A percentile compares a stretch with the other conserved stretches of the same genome.
These are phyloP conservation scores for Sclerodermus sp. DNA, from an alignment of 2,888 invertebrate genomes.

Conservation along the genomic window DNA sequence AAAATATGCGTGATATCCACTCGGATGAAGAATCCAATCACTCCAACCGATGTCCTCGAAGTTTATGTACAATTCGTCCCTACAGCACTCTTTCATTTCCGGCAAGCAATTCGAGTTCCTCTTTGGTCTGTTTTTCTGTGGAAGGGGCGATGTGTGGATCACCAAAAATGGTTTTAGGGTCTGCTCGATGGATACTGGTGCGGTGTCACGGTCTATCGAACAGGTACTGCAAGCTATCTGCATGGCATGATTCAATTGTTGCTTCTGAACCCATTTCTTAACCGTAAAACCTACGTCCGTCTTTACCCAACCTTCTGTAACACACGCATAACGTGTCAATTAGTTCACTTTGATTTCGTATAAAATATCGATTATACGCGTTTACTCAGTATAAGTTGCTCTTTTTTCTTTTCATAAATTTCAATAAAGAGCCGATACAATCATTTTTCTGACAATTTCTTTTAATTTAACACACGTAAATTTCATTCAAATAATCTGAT, in stretches of 20 bases:
- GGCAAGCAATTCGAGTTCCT: slow-evolving; percentile 72
- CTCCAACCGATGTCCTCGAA: slow-evolving; percentile 87
- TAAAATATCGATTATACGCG: no score
- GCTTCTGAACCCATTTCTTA: slow-evolving; percentile 73
- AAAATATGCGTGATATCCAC: slow-evolving; percentile 84
- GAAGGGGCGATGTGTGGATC: slow-evolving; percentile 74
- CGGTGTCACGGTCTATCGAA: slow-evolving; percentile 63
- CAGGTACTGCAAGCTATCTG: slow-evolving; percentile 80
- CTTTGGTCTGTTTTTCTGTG: slow-evolving; percentile 65
- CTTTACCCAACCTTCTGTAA: slow-evolving; percentile 77
- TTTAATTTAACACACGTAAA: no score
- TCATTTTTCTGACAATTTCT: no score
- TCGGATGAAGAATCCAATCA: slow-evolving; percentile 83
- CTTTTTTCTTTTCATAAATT: no score
- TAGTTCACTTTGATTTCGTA: no score
- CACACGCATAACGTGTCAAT: no score
- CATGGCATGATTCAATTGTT: slow-evolving; percentile 70
- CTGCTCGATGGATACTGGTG: slow-evolving; percentile 72
- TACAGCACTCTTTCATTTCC: slow-evolving; percentile 76
- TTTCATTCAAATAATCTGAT: no score
- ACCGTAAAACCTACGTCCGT: slow-evolving; percentile 77
- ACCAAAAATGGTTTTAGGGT: slow-evolving; percentile 77
- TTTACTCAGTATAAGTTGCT: no score
- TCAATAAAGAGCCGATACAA: no score
- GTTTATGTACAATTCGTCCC: slow-evolving; percentile 79